Evolutionary conservation across 1,140 invertebrate species (phyloP).

Genomic region (Drosophila grimshawi): DNA sequence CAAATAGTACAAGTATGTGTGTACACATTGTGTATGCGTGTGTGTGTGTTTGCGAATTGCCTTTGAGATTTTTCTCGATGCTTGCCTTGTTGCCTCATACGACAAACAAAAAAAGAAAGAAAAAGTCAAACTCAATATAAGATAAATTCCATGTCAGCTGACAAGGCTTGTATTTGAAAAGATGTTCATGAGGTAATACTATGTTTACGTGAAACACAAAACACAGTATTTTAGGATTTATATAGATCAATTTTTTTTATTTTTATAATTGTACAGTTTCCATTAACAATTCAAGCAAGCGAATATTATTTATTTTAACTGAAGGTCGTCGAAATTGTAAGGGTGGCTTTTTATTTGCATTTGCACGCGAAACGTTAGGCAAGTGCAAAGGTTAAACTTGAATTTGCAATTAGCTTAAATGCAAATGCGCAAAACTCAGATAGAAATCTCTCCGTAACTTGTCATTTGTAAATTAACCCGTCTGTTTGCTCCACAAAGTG

Average conservation of each 20-base stretch:
- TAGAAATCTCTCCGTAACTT: constrained; percentile 10
- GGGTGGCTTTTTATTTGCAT: constrained; percentile 11
- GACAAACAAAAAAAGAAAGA: not conserved
- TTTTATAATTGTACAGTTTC: not conserved
- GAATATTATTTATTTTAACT: not conserved
- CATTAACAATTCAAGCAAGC: not conserved
- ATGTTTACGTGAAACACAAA: not conserved
- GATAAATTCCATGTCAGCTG: constrained; percentile 12
- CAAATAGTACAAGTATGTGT: not conserved
- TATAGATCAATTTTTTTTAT: not conserved
- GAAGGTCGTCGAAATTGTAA: constrained; percentile 21
- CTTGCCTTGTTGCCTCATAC: constrained; percentile 4
- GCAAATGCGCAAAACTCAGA: constrained; percentile 22
- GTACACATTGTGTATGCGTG: not conserved
- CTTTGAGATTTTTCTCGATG: constrained; percentile 17
- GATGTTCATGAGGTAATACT: constrained; percentile 29
- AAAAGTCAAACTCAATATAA: constrained; percentile 1
- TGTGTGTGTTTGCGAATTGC: constrained; percentile 22
- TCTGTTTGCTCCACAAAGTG: constrained; percentile 9
- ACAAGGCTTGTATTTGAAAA: constrained; percentile 11
- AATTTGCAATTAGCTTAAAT: constrained; percentile 45
- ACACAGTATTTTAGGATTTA: not conserved
- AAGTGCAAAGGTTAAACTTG: constrained; percentile 26
- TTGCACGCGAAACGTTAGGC: constrained; percentile 18
- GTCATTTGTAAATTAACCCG: constrained; percentile 18